A percentile compares a stretch with the other conserved stretches of the same genome.
These are phyloP conservation scores for Pelodytes ibericus DNA, from an alignment of 2,797 vertebrate genomes.

Conservation along the genomic window DNA sequence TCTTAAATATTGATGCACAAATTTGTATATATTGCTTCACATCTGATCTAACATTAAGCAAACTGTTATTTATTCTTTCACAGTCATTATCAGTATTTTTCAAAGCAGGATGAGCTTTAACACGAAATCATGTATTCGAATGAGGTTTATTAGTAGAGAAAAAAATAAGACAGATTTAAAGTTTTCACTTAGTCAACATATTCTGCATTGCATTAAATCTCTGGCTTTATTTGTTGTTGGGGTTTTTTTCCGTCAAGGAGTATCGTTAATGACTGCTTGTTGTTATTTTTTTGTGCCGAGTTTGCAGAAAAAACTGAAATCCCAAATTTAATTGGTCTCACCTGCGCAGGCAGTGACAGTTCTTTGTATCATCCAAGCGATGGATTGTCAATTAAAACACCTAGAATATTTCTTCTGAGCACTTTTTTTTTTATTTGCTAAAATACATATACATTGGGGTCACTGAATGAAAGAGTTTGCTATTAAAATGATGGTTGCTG, in stretches of 20 bases:
- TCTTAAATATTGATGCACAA: too few relatives aligned
- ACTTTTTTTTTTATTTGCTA: conserved; percentile 61
- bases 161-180: conserved; percentile 37
- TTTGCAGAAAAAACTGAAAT: conserved; percentile 49
- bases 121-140: conserved; percentile 13
- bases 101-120: conserved; percentile 1
- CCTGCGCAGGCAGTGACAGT: conserved; percentile 54
- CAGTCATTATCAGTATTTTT: conserved; percentile 18
- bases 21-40: too few relatives aligned
- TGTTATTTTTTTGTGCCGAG: conserved; percentile 46
- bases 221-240: conserved; percentile 33
- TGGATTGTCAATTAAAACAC: conserved; percentile 61
- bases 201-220: conserved; percentile 43
- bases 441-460: conserved; percentile 43
- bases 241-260: conserved; percentile 52
- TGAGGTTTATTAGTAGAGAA: conserved; percentile 24
- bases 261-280: conserved; percentile 55
- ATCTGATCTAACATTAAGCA: too few relatives aligned
- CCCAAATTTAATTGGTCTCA: conserved; percentile 64
- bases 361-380: conserved; percentile 39
- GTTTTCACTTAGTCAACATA: conserved; percentile 48
- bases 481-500: neutral
- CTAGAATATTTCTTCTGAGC: conserved; percentile 59
- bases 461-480: neutral
- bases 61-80: conserved; percentile 2